Evolutionary conservation across 1,140 invertebrate species (phyloP).

Genomic region (Drosophila murphyi): DNA sequence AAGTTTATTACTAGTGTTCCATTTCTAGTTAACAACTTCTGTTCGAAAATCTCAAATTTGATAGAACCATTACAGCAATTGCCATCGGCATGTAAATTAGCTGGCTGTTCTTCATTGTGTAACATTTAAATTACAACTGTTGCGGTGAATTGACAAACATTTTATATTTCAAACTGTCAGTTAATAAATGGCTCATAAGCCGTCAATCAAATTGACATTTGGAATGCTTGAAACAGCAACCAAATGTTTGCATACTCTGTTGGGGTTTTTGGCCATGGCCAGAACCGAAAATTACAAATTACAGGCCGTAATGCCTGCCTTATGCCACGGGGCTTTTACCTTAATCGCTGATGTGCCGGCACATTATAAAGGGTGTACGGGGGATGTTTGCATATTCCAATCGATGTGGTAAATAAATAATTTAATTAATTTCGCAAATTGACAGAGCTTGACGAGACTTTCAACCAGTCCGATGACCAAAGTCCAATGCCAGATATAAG

Average conservation of each 20-base stretch:
- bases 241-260: slow-evolving; percentile 20
- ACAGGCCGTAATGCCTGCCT: slow-evolving; percentile 13
- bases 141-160: slow-evolving; percentile 65
- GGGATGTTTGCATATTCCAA: slow-evolving; percentile 2
- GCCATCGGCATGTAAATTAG: slow-evolving; percentile 16
- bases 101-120: slow-evolving; percentile 18
- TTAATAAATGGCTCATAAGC: slow-evolving; percentile 59
- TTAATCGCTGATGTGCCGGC: slow-evolving; percentile 11
- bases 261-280: slow-evolving; percentile 29
- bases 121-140: slow-evolving; percentile 57
- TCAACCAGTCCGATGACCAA: slow-evolving; percentile 25
- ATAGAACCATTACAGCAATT: neutral
- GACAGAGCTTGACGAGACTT: slow-evolving; percentile 57
- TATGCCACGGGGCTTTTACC: slow-evolving; percentile 10
- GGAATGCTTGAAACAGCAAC: slow-evolving; percentile 31
- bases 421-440: slow-evolving; percentile 79
- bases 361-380: neutral
- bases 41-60: neutral
- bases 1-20: no score
- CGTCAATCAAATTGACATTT: slow-evolving; percentile 60
- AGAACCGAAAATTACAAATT: slow-evolving; percentile 54
- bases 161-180: slow-evolving; percentile 62
- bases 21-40: neutral
- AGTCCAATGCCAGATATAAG: slow-evolving; percentile 41
- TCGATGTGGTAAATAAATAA: slow-evolving; percentile 73